Evolutionary conservation across 2,888 invertebrate species (phyloP).

Genomic region (Cancer borealis): DNA sequence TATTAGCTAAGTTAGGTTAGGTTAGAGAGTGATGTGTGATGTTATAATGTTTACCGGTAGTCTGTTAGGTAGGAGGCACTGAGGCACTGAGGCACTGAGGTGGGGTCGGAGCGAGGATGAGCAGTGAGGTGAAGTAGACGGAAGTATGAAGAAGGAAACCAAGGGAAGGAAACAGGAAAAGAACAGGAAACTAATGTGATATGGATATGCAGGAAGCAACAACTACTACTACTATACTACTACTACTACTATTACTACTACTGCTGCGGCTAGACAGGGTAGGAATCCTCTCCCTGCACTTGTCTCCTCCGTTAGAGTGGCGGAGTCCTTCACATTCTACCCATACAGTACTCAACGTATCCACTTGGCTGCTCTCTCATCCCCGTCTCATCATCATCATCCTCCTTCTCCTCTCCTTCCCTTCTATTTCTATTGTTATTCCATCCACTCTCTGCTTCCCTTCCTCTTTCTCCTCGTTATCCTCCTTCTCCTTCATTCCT

Average conservation of each 20-base stretch:
- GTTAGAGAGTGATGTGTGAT: no score
- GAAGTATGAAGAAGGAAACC: no score
- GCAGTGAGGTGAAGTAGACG: no score
- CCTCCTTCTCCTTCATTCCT: no score
- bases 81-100: no score
- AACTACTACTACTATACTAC: background rate
- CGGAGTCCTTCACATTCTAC: background rate
- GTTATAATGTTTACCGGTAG: background rate
- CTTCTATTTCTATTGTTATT: background rate
- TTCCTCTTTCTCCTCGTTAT: background rate
- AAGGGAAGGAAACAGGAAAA: no score
- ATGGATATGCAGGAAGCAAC: no score
- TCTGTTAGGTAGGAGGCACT: background rate
- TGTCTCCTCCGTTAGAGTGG: background rate
- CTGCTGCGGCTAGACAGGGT: no score
- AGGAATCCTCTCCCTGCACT: background rate
- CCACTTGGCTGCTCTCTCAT: slow-evolving; percentile 3
- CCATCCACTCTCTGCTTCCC: background rate
- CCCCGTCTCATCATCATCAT: background rate
- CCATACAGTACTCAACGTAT: background rate
- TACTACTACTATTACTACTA: background rate
- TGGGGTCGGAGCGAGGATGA: no score
- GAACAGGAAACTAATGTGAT: no score
- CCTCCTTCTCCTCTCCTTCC: background rate
- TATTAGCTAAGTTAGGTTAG: background rate